Base-by-base conservation (phyloP, 2,113 vertebrate genomes). In the Melanostigma gelatinosum region DNA sequence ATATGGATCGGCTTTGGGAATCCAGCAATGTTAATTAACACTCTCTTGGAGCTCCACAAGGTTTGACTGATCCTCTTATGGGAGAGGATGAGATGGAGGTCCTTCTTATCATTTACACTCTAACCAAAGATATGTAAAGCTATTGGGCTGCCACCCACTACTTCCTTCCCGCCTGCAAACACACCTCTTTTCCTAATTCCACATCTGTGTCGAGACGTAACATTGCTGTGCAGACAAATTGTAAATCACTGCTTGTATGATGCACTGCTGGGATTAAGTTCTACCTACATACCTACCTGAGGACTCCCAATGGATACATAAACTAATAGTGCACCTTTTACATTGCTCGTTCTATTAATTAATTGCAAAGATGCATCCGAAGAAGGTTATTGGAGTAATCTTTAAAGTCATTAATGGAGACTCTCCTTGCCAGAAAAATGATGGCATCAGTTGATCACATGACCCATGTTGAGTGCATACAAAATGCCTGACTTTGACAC, bases 1-100 rank as follows among this genome's bases (percentile, higher is more conserved):
- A 80, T 87, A 91, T 84, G 88, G 83, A 89, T 83, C 36, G 20
- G 75, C 72, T 79, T 72, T 69, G 73, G 58, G 70, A 77, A 74
- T 85, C 62, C 69, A 54, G 75, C 82, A 85, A 89, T 85, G 84
- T 91, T 84, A 88, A 85, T 91, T 84, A 88, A 85, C 75, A 73
- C 69, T 91, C 66, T 84, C 61, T 73, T 78, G 34, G 63, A 79
- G 34, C 71, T 34, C 64, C 15, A 67, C 4, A 13, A 82, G 76
- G 65, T 89, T 87, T 84, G 79, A 82, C 60, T 72, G 70, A 90
- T 76, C 64, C 70, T 76, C 74, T 78, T 85, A 69, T 68, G 71
- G 75, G 52, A 78, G 66, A 36, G 62, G 72, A 81, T 73, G 63
- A 84, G 70, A 83, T 42, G 60, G 64, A 73, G 75, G 24, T 54